Evolutionary conservation across 2,888 invertebrate species (phyloP).

Genomic region (Synanthedon myopaeformis): DNA sequence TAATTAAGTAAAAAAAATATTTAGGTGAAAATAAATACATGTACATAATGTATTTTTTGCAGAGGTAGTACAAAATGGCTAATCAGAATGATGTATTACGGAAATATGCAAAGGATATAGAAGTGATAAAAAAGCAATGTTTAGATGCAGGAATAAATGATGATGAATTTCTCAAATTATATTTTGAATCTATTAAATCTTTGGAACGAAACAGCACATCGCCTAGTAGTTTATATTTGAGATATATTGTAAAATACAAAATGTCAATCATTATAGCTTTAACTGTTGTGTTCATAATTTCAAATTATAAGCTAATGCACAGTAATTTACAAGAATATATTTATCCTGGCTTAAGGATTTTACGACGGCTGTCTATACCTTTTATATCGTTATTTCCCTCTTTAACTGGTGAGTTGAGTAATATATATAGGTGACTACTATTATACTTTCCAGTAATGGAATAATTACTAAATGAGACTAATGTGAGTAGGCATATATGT

Average conservation of each 20-base stretch:
- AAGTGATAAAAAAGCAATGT: slow-evolving; percentile 70
- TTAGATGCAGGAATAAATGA: slow-evolving; percentile 71
- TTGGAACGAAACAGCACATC: slow-evolving; percentile 23
- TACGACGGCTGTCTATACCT: slow-evolving; percentile 82
- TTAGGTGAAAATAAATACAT: too few species aligned
- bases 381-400: slow-evolving; percentile 79
- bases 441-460: too few species aligned
- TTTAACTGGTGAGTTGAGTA: slow-evolving; percentile 71
- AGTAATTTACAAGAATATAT: slow-evolving; percentile 83
- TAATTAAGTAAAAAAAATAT: too few species aligned
- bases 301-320: slow-evolving; percentile 74
- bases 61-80: slow-evolving; percentile 14
- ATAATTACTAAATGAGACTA: too few species aligned
- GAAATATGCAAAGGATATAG: slow-evolving; percentile 67
- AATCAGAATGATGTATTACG: slow-evolving; percentile 21
- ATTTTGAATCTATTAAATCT: slow-evolving; percentile 50
- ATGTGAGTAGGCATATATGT: too few species aligned
- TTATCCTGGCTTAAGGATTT: slow-evolving; percentile 81
- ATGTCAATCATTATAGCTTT: slow-evolving; percentile 19
- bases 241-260: slow-evolving; percentile 1
- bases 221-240: neutral
- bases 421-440: too few species aligned
- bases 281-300: slow-evolving; percentile 29
- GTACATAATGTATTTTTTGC: too few species aligned
- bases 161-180: slow-evolving; percentile 72